A percentile compares a stretch with the other conserved stretches of the same genome.
Evolutionary conservation across 2,888 invertebrate species (phyloP).

Genomic region (Tortrix viridana): DNA sequence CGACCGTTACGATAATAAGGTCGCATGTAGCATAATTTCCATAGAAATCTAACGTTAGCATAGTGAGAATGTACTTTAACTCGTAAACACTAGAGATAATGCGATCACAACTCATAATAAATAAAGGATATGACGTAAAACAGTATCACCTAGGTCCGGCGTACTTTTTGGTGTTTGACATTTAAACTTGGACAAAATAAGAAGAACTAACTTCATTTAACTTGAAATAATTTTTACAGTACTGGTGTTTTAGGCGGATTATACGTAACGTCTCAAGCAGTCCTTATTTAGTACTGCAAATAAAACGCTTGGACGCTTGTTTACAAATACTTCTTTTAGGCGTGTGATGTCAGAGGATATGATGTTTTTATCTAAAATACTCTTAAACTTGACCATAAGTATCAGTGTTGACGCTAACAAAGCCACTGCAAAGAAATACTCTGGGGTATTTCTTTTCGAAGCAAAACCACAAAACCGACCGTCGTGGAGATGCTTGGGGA

Average conservation of each 20-base stretch:
- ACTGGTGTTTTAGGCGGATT: neutral
- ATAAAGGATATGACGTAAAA: constrained; percentile 56
- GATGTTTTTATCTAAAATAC: constrained; percentile 12
- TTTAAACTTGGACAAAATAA: neutral
- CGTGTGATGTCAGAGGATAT: constrained; percentile 42
- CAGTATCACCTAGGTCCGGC: constrained; percentile 35
- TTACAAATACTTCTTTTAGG: constrained; percentile 44
- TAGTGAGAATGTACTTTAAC: neutral
- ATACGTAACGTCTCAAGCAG: constrained; percentile 14
- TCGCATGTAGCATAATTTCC: too few species aligned
- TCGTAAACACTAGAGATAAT: constrained; percentile 4
- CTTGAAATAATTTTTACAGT: neutral
- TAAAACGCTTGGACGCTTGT: constrained; percentile 39
- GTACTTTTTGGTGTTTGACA: constrained; percentile 48
- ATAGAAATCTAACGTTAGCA: too few species aligned
- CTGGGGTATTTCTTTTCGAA: too few species aligned
- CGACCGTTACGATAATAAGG: too few species aligned
- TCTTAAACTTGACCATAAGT: too few species aligned
- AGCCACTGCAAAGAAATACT: too few species aligned
- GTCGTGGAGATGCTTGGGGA: too few species aligned
- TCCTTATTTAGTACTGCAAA: constrained; percentile 46
- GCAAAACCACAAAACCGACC: too few species aligned
- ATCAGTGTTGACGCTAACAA: too few species aligned
- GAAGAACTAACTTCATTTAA: neutral
- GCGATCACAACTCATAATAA: too few species aligned